Base-by-base conservation (phyloP, 2,888 invertebrate species). In the Boloria selene region DNA sequence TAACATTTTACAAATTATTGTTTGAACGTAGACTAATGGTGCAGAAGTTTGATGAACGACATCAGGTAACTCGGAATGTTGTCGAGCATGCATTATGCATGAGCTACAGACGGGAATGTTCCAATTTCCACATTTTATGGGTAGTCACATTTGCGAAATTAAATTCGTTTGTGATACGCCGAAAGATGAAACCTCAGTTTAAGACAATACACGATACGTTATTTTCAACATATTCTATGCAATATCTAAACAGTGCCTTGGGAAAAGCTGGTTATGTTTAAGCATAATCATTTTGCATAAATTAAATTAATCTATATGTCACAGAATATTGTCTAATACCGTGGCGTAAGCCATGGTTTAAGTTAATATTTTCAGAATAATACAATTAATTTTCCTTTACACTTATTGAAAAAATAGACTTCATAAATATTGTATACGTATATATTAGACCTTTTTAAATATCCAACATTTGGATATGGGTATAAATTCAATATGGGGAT, bases 121-220 rank as follows among this genome's bases (percentile, higher is more conserved):
- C 67, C 70, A 72, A 68, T 69, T 70, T 69, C 70, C 70, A 67
- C 69, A 73, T 74, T 75, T 72, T 70, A 73, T 72, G 70, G 68
- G 67, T 61, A 68, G 72, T 69, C 72, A 70, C 71, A 71, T 73
- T 74, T 72, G 72, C 71, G 72, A 74, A 75, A 77, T 77, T 74
- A 73, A 77, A 77, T 75, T 75, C 70, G 63, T 64, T 66, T 69
- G 68, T 68, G 64, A 64, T 64, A 64, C 50, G 38, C 61, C 47
- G 14, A 50, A 58, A 49, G 61, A 50, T 54, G 44, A 42, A 56
- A 50, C 54, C 55, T 13, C 55, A 14, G 52, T 58, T 58, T 14
- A 3, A 45, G 58, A 22, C 14, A 63, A 56, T 53, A 52, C 26
- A 52, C 52, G 52, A 59, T 45, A 31, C 45, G 59, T 64, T 64